phyloP scores from a whole-genome alignment of 2,888 invertebrate genomes.

The Saturnia pavonia region DNA sequence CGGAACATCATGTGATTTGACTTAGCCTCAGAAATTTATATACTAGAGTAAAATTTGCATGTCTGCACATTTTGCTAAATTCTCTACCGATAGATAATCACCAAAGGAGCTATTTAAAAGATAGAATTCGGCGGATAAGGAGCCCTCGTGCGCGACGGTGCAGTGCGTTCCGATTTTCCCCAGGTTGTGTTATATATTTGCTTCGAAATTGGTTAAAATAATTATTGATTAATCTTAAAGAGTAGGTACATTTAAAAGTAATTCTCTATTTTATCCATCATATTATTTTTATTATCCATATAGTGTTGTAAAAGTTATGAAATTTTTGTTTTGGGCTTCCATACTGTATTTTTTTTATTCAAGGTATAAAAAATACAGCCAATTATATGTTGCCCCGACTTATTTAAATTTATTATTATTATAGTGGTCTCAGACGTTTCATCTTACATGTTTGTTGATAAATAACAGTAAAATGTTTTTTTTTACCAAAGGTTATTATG shows the following conservation, averaged over 20 bases:
- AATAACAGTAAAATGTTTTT: too few species aligned
- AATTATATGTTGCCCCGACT: too few species aligned
- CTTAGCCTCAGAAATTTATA: slow-evolving; percentile 6
- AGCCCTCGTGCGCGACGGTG: slow-evolving; percentile 36
- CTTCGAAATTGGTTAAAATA: slow-evolving; percentile 13
- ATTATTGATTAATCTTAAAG: neutral
- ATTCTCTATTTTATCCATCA: too few species aligned
- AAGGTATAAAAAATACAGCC: too few species aligned
- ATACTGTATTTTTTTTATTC: too few species aligned
- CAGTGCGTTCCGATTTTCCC: slow-evolving; percentile 30
- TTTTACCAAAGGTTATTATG: too few species aligned
- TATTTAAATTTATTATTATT: too few species aligned
- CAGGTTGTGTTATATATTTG: slow-evolving; percentile 22
- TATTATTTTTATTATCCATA: too few species aligned
- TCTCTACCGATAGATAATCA: slow-evolving; percentile 47
- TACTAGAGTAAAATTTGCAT: slow-evolving; percentile 35
- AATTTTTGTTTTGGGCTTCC: too few species aligned
- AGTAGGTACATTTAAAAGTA: neutral
- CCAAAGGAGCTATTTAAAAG: slow-evolving; percentile 60
- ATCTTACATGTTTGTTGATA: too few species aligned
- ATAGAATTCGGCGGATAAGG: slow-evolving; percentile 48
- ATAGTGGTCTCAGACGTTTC: too few species aligned
- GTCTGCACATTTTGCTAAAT: slow-evolving; percentile 36
- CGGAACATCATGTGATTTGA: neutral
- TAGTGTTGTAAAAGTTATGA: too few species aligned